These are phyloP conservation scores for Drosophila kanapiae DNA, from an alignment of 1,140 invertebrate species.

Conservation along the genomic window DNA sequence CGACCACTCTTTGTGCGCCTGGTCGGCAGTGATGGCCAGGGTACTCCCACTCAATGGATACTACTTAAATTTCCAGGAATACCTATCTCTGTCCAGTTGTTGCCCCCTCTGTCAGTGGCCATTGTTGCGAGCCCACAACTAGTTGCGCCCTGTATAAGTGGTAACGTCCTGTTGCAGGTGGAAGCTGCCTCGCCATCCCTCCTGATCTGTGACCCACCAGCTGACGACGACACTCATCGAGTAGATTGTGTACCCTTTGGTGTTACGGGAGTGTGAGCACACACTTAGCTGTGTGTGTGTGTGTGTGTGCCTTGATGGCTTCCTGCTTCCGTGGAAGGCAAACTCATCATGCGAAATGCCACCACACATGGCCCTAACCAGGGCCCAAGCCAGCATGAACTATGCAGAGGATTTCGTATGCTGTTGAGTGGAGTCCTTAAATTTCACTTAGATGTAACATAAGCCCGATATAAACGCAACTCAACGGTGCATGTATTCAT, in stretches of 20 bases:
- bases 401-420: slow-evolving; percentile 71
- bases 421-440: slow-evolving; percentile 79
- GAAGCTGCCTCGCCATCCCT: slow-evolving; percentile 10
- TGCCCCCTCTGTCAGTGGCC: slow-evolving; percentile 7
- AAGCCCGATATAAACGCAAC: slow-evolving; percentile 80
- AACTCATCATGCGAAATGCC: slow-evolving; percentile 75
- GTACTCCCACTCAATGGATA: neutral
- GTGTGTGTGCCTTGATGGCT: slow-evolving; percentile 67
- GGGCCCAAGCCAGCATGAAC: slow-evolving; percentile 43
- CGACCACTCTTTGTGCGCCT: slow-evolving; percentile 16
- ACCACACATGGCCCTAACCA: slow-evolving; percentile 27
- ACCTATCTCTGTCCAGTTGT: neutral
- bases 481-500: slow-evolving; percentile 80
- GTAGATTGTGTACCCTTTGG: slow-evolving; percentile 37
- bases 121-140: slow-evolving; percentile 36
- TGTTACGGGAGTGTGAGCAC: slow-evolving; percentile 9
- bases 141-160: slow-evolving; percentile 67
- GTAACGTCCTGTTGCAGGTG: slow-evolving; percentile 73
- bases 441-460: slow-evolving; percentile 84
- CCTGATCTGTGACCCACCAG: slow-evolving; percentile 41
- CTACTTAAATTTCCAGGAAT: neutral
- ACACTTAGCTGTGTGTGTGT: slow-evolving; percentile 6
- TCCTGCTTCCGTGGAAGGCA: slow-evolving; percentile 75
- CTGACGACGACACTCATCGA: slow-evolving; percentile 46
- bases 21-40: slow-evolving; percentile 16